Conservation (phyloP, 2,797 vertebrate genomes). For the Chelidonichthys spinosus region DNA sequence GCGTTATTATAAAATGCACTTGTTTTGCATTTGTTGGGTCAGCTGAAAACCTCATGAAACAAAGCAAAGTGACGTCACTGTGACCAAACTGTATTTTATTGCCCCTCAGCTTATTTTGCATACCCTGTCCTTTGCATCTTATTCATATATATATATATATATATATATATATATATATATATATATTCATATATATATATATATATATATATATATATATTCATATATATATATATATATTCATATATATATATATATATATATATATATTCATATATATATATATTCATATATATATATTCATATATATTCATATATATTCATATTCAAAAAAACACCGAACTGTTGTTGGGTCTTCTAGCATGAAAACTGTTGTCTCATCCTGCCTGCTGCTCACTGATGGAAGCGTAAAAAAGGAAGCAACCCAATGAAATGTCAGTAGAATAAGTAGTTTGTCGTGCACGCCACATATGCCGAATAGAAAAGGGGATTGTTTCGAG, state of each 20-base stretch:
- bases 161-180: not conserved
- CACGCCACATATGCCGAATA: not conserved
- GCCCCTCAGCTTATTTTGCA: no score
- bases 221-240: not conserved
- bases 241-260: not conserved
- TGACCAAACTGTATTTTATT: not conserved
- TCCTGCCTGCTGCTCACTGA: not conserved
- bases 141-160: not conserved
- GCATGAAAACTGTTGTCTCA: not conserved
- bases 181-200: not conserved
- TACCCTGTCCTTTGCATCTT: not conserved
- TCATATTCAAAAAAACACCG: no score
- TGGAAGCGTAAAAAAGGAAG: not conserved
- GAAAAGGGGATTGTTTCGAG: accelerated
- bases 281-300: not conserved
- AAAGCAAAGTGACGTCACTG: not conserved
- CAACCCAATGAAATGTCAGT: accelerated
- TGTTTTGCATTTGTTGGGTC: no score
- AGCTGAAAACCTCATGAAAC: not conserved
- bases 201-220: no score
- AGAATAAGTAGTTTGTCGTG: accelerated
- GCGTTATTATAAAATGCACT: not conserved
- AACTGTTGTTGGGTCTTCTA: not conserved
- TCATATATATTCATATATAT: not conserved
- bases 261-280: not conserved